Evolutionary conservation across 2,888 invertebrate species (phyloP), one percentile per base, ranked within the genome.

Genomic region (Pomacea canaliculata): DNA sequence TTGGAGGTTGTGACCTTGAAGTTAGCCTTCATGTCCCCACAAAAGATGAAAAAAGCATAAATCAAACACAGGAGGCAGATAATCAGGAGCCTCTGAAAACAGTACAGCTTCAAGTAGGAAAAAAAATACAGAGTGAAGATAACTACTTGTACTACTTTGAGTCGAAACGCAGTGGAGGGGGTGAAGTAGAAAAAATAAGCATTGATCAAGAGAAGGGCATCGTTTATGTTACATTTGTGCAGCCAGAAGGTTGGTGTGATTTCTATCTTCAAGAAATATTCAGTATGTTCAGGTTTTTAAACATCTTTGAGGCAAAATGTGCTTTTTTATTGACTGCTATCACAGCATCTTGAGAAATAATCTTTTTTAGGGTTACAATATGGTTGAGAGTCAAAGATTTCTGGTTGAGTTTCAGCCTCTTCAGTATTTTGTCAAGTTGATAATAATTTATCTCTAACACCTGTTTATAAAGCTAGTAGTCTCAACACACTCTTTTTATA

Each of bases 131-230:
- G 62, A 48, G 27, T 18, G 62, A 63, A 16, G 74, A 74, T 16
- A 69, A 46, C 13, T 74, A 74, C 74, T 3, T n/a, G 9, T 37
- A 48, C 27, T 74, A 74, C 63, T 74, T 74, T 49, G 74, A 74
- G 46, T 62, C 37, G 18, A 46, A 37, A n/a, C 74, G 74, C 13
- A n/a, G 49, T 49, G 74, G 69, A 37, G 73, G 60, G 37, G 73
- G 68, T 5, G 69, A 74, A 7, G 74, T 69, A 27, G 74, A 69
- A 48, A 60, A 62, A 19, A 68, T 74, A n/a, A 9, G n/a, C 60
- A 60, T 73, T 56, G 69, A 69, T n/a, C 9, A 69, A 69, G 69
- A 74, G 62, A 69, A 74, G 37, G 60, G n/a, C 13, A 46, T 74
- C 18, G 69, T 74, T 23, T 74, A 69, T 37, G 46, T 74, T 23